These are phyloP conservation scores for Cybosia mesomella DNA, from an alignment of 2,888 invertebrate genomes.

Conservation along the genomic window DNA sequence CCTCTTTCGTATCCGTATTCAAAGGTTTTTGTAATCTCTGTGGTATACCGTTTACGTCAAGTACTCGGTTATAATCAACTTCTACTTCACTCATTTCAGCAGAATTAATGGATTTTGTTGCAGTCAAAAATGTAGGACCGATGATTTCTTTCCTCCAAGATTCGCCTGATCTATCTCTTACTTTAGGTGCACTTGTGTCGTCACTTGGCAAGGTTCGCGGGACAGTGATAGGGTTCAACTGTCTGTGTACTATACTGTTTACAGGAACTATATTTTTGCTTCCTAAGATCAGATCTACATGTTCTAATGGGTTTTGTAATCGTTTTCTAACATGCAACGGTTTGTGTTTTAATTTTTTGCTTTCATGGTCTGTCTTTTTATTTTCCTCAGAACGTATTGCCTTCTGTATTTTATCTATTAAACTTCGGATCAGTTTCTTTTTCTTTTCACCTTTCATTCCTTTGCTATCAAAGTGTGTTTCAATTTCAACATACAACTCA, in stretches of 20 bases:
- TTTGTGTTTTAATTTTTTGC: constrained; percentile 50
- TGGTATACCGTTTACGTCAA: constrained; percentile 63
- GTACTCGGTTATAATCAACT: constrained; percentile 64
- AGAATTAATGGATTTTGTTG: constrained; percentile 70
- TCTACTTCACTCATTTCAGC: constrained; percentile 69
- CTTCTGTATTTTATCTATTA: constrained; percentile 77
- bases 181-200: constrained; percentile 45
- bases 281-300: constrained; percentile 38
- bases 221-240: constrained; percentile 68
- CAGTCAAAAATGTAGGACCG: constrained; percentile 64
- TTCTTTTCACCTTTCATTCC: constrained; percentile 74
- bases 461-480: constrained; percentile 79
- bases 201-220: constrained; percentile 55
- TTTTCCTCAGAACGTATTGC: constrained; percentile 66
- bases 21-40: constrained; percentile 74
- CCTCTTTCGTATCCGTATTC: constrained; percentile 55
- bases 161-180: constrained; percentile 57
- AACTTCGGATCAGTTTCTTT: constrained; percentile 68
- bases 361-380: background rate
- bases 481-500: constrained; percentile 79
- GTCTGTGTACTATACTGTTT: constrained; percentile 56
- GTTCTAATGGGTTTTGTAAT: constrained; percentile 66
- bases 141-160: constrained; percentile 55
- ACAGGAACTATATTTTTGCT: constrained; percentile 53
- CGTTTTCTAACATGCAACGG: constrained; percentile 70